Base-by-base conservation (phyloP, 2,797 vertebrate species). In the Hydrocynus forskahlii region DNA sequence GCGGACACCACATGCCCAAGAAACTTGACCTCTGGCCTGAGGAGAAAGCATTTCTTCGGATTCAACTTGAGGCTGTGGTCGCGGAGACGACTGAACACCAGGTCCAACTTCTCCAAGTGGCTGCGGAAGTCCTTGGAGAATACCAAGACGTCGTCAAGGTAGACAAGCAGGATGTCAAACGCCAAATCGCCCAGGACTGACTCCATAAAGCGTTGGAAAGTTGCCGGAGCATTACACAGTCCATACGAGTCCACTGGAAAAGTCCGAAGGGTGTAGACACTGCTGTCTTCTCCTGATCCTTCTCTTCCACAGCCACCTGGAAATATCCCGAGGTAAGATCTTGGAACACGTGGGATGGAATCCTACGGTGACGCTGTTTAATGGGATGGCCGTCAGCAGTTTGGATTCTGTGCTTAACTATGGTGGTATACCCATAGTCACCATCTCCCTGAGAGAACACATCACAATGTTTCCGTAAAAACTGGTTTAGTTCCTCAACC, bases 21-120 rank as follows among this genome's bases (percentile, higher is more conserved):
- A 5, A 88, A 82, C 12, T 72, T 87, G 6, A 87, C 83, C 16
- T 84, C 50, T 0, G 40, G 19, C n/a, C 35, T 85, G 0, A 85
- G 13, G 0, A 82, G 43, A 3, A 43, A 72, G 16, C 83, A 87
- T 57, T 84, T 87, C 3, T n/a, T 77, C 0, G 80, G 84, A 9
- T 84, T 84, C 0, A 85, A 13, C 4, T 83, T 86, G 1, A 86
- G 52, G 0, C 84, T 48, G 35, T 83, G 81, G 1, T 77, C 43
- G 7, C 48, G 35, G 25, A 88, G 8, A 0, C 38, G 1, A 1
- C n/a, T 52, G 5, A 86, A 80, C 0, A 85, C 79, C 0, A 85
- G 7, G 14, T 83, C 81, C 2, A 85, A 45, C 29, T 25, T 80
- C 29, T 78, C 17, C 21, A 35, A 74, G 14, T 87, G 78, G 1